phyloP scores from a whole-genome alignment of 2,888 invertebrate species.

The Notocelia uddmanniana region DNA sequence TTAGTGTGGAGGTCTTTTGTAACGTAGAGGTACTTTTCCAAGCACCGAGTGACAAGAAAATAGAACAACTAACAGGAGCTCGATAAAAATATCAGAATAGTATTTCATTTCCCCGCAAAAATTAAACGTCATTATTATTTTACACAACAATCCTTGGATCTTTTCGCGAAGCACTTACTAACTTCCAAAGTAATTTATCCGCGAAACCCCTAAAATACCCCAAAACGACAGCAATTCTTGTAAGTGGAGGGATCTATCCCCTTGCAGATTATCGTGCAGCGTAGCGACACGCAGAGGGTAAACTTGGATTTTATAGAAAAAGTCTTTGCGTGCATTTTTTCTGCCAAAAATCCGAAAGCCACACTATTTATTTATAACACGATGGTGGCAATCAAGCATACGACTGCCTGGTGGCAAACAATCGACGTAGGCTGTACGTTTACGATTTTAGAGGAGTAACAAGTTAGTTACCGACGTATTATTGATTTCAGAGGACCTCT shows the following conservation, averaged over 20 bases:
- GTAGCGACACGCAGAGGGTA: neutral
- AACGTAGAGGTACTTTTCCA: no score
- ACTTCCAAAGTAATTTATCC: slow-evolving; percentile 41
- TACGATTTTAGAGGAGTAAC: no score
- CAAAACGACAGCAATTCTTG: slow-evolving; percentile 43
- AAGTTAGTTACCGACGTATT: no score
- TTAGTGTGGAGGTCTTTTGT: no score
- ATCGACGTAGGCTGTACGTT: no score
- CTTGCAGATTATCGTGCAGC: slow-evolving; percentile 33
- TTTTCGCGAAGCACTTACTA: slow-evolving; percentile 33
- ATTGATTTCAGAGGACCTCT: no score
- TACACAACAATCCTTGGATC: slow-evolving; percentile 10
- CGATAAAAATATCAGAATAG: neutral
- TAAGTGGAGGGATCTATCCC: slow-evolving; percentile 39
- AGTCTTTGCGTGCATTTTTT: no score
- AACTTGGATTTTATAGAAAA: neutral
- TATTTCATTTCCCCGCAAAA: neutral
- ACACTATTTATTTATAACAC: no score
- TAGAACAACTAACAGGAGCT: neutral
- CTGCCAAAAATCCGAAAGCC: no score
- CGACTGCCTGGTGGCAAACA: no score
- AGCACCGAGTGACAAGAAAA: neutral
- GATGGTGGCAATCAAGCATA: no score
- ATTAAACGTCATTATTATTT: slow-evolving; percentile 23
- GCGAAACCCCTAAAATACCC: slow-evolving; percentile 27